phyloP scores from a whole-genome alignment of 2,113 vertebrate species.

The Martes martes region DNA sequence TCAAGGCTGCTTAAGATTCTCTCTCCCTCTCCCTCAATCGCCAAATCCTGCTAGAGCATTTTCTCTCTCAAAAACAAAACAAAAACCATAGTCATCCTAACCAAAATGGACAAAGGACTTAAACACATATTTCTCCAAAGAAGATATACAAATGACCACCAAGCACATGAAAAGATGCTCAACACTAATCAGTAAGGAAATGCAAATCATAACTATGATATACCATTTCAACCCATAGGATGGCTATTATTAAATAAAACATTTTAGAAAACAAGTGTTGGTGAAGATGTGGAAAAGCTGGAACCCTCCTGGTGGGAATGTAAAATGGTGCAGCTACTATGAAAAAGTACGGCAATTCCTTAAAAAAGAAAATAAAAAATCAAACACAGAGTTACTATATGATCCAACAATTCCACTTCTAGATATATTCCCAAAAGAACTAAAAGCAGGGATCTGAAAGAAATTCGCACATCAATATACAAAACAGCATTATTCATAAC shows the following conservation, averaged over 20 bases:
- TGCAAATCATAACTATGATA: neutral
- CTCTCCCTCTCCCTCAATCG: neutral
- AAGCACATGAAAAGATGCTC: neutral
- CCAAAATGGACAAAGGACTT: neutral
- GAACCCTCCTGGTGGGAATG: neutral
- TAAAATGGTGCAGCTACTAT: neutral
- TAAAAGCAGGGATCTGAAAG: neutral
- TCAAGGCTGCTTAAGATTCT: neutral
- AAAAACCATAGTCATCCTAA: neutral
- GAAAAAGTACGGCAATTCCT: neutral
- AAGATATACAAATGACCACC: neutral
- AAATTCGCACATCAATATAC: neutral
- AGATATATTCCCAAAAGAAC: neutral
- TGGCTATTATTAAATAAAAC: neutral
- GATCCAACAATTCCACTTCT: neutral
- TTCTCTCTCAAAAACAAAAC: neutral
- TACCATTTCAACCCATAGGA: neutral
- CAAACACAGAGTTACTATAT: neutral
- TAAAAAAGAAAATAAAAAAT: neutral
- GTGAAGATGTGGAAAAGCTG: neutral
- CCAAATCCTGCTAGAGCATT: neutral
- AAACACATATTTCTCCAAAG: neutral
- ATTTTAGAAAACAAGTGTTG: neutral
- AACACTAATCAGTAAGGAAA: neutral
- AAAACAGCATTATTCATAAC: neutral